These are phyloP conservation scores for Acromyrmex echinatior DNA, from an alignment of 1,140 invertebrate species.

Conservation along the genomic window DNA sequence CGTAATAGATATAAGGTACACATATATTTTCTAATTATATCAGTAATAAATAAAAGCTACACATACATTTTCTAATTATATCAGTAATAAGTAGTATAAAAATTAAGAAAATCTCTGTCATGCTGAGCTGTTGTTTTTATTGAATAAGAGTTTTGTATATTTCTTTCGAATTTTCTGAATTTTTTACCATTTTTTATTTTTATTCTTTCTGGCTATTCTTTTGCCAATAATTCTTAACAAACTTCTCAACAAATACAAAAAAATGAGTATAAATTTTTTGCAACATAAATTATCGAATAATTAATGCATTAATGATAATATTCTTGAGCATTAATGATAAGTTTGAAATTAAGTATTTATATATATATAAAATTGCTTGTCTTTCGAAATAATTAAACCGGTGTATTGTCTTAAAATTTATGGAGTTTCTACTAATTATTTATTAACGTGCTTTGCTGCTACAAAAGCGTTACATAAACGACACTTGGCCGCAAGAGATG, in stretches of 20 bases:
- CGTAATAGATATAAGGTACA: slow-evolving; percentile 1
- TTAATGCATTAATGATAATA: background rate
- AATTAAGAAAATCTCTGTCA: background rate
- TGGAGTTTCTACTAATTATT: no score
- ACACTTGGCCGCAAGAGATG: background rate
- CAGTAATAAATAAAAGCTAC: background rate
- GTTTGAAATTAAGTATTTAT: no score
- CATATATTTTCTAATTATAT: background rate
- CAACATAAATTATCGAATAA: background rate
- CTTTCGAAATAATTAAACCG: no score
- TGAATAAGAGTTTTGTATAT: background rate
- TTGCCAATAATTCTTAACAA: background rate
- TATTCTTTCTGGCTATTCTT: background rate
- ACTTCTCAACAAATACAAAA: background rate
- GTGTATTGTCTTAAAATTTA: no score
- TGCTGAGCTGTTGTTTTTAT: background rate
- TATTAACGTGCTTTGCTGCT: no score
- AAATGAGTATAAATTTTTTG: background rate
- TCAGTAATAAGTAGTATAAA: background rate
- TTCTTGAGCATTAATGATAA: no score
- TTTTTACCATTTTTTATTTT: background rate
- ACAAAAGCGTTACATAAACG: no score
- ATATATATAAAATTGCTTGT: no score
- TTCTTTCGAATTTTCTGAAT: background rate
- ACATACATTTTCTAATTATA: background rate